phyloP scores from a whole-genome alignment of 2,113 vertebrate genomes.

The Xiphophorus maculatus region DNA sequence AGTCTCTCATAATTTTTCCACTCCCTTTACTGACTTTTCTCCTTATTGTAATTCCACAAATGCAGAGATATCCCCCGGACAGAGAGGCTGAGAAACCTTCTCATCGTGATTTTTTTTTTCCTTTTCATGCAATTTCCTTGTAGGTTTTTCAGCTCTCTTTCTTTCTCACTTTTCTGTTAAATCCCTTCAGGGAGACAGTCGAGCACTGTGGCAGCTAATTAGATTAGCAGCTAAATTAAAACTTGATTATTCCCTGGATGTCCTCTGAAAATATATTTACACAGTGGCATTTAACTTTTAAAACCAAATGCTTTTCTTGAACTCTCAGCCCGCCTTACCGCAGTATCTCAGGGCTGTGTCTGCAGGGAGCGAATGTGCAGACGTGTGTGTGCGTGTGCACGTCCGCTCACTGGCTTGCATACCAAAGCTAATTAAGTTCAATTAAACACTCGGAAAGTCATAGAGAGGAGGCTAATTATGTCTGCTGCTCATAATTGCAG shows the following conservation, averaged over 20 bases:
- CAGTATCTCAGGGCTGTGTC: conserved; percentile 57
- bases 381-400: background rate
- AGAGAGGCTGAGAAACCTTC: conserved; percentile 37
- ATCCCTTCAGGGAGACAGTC: conserved; percentile 64
- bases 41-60: conserved; percentile 62
- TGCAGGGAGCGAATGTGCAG: conserved; percentile 49
- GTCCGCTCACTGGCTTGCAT: conserved; percentile 12
- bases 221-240: conserved; percentile 81
- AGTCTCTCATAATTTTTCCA: conserved; percentile 32
- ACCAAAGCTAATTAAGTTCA: conserved; percentile 76
- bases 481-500: conserved; percentile 47
- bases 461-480: conserved; percentile 79
- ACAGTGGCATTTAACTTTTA: conserved; percentile 75
- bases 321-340: conserved; percentile 41
- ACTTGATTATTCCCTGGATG: conserved; percentile 80
- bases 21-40: conserved; percentile 8
- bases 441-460: conserved; percentile 75
- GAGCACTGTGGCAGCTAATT: conserved; percentile 65
- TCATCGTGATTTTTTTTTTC: conserved; percentile 33
- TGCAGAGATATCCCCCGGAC: conserved; percentile 44
- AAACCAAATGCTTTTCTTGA: conserved; percentile 61
- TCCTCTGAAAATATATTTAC: conserved; percentile 67
- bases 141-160: conserved; percentile 30
- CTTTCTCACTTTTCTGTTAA: conserved; percentile 4
- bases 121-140: conserved; percentile 47